Base-by-base conservation (phyloP, 1,140 invertebrate genomes). In the Proctacanthus coquilletti region DNA sequence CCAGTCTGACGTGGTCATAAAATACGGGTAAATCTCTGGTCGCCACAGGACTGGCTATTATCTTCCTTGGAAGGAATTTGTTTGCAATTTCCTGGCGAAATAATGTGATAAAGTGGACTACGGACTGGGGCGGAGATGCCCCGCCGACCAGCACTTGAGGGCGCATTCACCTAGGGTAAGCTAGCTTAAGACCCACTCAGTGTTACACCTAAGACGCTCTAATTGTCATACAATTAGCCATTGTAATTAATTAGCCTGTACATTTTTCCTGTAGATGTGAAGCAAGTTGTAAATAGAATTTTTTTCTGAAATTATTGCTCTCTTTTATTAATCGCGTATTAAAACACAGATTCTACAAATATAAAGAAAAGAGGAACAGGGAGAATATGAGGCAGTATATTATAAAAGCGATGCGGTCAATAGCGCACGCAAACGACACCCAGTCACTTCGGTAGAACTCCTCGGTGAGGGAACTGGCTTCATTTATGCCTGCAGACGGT, bases 381-480 rank as follows among this genome's bases (percentile, higher is more conserved):
- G 17, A 36, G 43, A 68, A 74, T 11, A 69, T 45, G 13, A 65
- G 43, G 27, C 63, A 62, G 42, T 74, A 75, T 10, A 66, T 30
- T 19, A 73, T 23, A 42, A 77, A 77, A 3, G 58, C 58, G 14
- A 75, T 48, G 39, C 74, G 63, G 58, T 77, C 74, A 23, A 79
- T 53, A 4, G 70, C 67, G 5, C 65, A 68, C 5, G 73, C 74
- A 33, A 75, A 44, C 10, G 73, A 45, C 32, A 73, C 58, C 74
- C 74, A 79, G 44, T 77, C 72, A 17, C 69, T 52, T 47, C 70
- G 64, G n/a, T 43, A 0, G 56, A 49, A 18, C 56, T 59, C 14
- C 53, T 52, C n/a, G 55, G 41, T 11, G 52, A 47, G 19, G 58
- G 52, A 42, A 51, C 64, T 52, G 35, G 61, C 50, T 35, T 55